Percentiles rank a stretch among this genome's conserved stretches.
Evolutionary conservation across 1,140 invertebrate species (phyloP).

Genomic region (Cryptotermes secundus): DNA sequence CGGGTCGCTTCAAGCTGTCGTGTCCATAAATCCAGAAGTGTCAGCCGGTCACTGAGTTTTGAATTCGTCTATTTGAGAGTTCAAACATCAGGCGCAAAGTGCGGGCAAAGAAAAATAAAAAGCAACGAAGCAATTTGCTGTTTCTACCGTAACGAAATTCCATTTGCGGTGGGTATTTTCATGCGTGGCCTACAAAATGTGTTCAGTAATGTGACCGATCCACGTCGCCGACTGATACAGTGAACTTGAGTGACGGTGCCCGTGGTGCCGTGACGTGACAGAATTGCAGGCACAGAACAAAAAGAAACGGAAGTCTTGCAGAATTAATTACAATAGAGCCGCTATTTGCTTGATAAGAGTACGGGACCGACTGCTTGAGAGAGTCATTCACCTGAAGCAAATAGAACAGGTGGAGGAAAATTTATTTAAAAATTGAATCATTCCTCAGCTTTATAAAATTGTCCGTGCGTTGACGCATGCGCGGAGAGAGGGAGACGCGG

Average conservation of each 20-base stretch:
- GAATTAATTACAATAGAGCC: slow-evolving; percentile 13
- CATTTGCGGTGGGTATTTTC: too few species aligned
- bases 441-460: not conserved
- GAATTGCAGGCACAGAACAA: not conserved
- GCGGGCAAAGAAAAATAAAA: too few species aligned
- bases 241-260: not conserved
- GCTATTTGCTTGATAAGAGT: slow-evolving; percentile 1
- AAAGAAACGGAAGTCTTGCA: not conserved
- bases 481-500: not conserved
- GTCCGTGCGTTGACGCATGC: not conserved
- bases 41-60: too few species aligned
- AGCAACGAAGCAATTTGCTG: too few species aligned
- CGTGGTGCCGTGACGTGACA: not conserved
- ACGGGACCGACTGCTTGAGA: not conserved
- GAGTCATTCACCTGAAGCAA: slow-evolving; percentile 6
- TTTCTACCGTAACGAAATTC: too few species aligned
- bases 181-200: too few species aligned
- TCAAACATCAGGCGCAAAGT: too few species aligned
- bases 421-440: not conserved
- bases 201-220: too few species aligned
- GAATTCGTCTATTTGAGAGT: too few species aligned
- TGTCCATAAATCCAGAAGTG: too few species aligned
- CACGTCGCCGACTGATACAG: too few species aligned
- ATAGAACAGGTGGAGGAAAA: not conserved
- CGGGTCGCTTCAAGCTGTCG: too few species aligned